phyloP scores from a whole-genome alignment of 1,140 invertebrate genomes.

The Wiebesia pumilae region DNA sequence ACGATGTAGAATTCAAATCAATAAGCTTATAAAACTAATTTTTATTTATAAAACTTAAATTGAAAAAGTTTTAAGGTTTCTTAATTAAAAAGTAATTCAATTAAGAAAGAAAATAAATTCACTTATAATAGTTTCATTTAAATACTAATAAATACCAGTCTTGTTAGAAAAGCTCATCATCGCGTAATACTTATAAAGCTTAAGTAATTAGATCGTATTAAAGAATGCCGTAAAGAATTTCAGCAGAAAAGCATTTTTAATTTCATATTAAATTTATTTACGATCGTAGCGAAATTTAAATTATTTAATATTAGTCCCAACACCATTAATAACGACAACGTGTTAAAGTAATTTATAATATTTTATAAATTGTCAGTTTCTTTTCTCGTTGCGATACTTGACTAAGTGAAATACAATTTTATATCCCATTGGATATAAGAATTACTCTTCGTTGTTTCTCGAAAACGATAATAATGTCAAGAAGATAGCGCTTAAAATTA shows the following conservation, averaged over 20 bases:
- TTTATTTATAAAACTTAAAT: conserved; percentile 10
- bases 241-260: neutral
- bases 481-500: no score
- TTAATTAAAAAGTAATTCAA: conserved; percentile 31
- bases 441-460: no score
- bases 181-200: neutral
- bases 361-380: no score
- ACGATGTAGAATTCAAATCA: neutral
- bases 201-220: neutral
- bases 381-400: no score
- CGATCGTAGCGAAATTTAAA: no score
- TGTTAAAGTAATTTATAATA: no score
- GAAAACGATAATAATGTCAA: no score
- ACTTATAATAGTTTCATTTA: neutral
- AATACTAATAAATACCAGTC: neutral
- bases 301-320: no score
- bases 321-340: no score
- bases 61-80: conserved; percentile 3
- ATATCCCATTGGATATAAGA: no score
- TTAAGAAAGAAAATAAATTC: conserved; percentile 9
- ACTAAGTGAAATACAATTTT: no score
- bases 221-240: neutral
- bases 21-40: neutral
- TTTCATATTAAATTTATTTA: no score
- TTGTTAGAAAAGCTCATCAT: neutral